Conservation (phyloP, 1,140 invertebrate species). For the Drosophila fuyamai region DNA sequence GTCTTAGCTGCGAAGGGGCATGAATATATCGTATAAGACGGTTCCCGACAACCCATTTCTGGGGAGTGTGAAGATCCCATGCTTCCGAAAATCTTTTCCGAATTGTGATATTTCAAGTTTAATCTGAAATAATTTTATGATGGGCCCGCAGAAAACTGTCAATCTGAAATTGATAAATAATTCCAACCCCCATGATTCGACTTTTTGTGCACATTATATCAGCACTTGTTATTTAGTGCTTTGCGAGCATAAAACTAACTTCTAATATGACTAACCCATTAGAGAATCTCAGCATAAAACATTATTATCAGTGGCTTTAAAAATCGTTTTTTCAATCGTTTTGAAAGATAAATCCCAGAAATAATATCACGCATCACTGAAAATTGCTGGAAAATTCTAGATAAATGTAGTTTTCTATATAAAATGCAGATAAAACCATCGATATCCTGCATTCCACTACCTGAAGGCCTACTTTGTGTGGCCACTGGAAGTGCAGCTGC, state of each 20-base stretch:
- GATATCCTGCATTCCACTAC: conserved; percentile 25
- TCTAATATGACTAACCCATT: too few relatives aligned
- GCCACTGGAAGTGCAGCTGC: conserved; percentile 43
- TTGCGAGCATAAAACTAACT: too few relatives aligned
- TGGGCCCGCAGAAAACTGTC: conserved; percentile 15
- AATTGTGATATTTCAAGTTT: background rate
- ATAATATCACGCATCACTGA: too few relatives aligned
- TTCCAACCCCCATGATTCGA: background rate
- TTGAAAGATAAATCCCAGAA: too few relatives aligned
- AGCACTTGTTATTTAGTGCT: background rate
- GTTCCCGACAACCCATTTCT: background rate
- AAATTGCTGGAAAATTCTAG: background rate
- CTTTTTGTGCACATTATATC: background rate
- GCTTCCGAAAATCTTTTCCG: background rate
- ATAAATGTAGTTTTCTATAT: background rate
- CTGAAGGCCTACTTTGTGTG: conserved; percentile 11
- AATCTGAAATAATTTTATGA: background rate
- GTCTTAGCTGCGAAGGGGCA: conserved; percentile 7
- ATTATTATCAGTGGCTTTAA: too few relatives aligned
- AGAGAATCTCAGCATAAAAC: too few relatives aligned
- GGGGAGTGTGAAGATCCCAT: conserved; percentile 26
- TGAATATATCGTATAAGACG: background rate
- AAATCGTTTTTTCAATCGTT: too few relatives aligned
- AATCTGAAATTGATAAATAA: background rate
- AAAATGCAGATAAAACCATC: background rate